Evolutionary conservation across 2,113 vertebrate species (phyloP).

Genomic region (Motacilla tschutschensis): DNA sequence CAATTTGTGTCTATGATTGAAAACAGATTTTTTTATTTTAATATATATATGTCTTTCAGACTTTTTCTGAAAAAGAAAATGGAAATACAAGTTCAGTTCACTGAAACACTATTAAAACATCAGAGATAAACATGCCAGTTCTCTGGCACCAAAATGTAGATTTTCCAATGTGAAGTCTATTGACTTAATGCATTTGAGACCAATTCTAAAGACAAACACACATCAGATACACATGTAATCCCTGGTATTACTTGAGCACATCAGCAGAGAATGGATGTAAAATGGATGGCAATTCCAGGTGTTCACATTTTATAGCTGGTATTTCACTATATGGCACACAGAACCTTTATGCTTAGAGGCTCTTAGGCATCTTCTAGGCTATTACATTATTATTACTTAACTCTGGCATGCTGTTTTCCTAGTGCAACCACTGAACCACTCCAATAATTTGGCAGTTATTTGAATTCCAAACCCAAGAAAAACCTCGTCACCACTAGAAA

Average conservation of each 20-base stretch:
- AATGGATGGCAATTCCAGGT: background rate
- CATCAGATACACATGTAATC: background rate
- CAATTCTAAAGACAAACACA: background rate
- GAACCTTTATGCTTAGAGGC: background rate
- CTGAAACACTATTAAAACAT: conserved; percentile 23
- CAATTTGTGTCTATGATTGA: background rate
- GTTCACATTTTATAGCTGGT: background rate
- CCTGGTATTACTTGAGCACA: background rate
- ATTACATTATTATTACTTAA: background rate
- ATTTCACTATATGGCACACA: background rate
- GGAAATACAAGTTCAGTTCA: conserved; percentile 16
- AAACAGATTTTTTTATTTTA: background rate
- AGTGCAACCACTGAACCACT: background rate
- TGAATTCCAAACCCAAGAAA: background rate
- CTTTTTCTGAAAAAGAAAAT: conserved; percentile 25
- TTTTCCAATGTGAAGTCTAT: conserved; percentile 15
- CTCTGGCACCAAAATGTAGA: background rate
- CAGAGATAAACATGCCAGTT: conserved; percentile 3
- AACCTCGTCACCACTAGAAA: background rate
- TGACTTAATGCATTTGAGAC: background rate
- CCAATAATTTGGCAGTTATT: background rate
- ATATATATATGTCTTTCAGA: background rate
- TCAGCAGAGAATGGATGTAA: background rate
- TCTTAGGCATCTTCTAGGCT: background rate
- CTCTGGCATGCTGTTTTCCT: background rate